A percentile compares a stretch with the other conserved stretches of the same genome.
Conservation (phyloP, 2,797 vertebrate genomes). For the Arremon brunneinucha region DNA sequence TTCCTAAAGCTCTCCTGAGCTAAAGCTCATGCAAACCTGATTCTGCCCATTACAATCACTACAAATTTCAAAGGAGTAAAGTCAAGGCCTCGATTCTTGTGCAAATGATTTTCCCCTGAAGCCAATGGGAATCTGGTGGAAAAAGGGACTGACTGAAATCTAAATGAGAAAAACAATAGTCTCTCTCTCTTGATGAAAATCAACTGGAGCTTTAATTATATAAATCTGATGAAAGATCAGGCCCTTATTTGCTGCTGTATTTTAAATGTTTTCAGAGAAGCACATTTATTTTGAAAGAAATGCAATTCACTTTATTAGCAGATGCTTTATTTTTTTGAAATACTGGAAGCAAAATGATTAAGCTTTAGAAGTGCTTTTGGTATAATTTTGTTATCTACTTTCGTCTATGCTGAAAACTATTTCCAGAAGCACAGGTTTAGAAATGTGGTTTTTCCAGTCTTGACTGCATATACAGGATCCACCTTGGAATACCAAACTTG, state of each 20-base stretch:
- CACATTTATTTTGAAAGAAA: conserved; percentile 43
- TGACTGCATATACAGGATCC: not conserved
- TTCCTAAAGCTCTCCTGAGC: not conserved
- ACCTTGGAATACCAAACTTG: not conserved
- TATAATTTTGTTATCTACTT: not conserved
- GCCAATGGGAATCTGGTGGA: not conserved
- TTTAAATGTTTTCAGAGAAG: conserved; percentile 33
- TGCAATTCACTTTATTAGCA: conserved; percentile 20
- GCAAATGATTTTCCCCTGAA: not conserved
- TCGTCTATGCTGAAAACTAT: not conserved
- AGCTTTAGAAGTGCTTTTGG: conserved; percentile 6
- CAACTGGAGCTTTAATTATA: not conserved
- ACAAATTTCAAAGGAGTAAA: not conserved
- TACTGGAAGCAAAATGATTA: not conserved
- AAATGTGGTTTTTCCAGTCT: not conserved
- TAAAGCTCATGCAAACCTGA: not conserved
- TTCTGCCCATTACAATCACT: not conserved
- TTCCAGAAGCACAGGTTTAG: conserved; percentile 15
- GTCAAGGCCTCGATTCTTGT: not conserved
- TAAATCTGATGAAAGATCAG: not conserved
- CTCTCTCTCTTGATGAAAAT: not conserved
- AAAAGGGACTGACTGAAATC: not conserved
- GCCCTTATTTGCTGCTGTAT: not conserved
- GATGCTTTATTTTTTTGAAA: not conserved
- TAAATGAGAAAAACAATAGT: not conserved